These are phyloP conservation scores for Chrysolina haemoptera DNA, from an alignment of 2,888 invertebrate species.

Conservation along the genomic window DNA sequence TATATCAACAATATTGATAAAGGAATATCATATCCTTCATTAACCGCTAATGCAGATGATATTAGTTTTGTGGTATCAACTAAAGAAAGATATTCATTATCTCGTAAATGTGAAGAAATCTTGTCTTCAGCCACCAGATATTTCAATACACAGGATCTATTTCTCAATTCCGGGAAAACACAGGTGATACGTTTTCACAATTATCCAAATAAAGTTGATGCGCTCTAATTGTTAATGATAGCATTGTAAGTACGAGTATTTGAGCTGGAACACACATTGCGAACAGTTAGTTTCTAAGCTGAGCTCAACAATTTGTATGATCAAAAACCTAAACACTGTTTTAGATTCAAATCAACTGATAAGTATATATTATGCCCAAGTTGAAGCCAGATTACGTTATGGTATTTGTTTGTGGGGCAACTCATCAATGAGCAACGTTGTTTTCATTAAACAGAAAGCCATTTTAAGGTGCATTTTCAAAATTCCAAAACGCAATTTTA, in stretches of 20 bases:
- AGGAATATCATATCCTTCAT: background rate
- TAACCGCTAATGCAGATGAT: too few relatives aligned
- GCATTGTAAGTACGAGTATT: background rate
- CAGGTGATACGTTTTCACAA: too few relatives aligned
- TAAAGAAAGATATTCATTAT: background rate
- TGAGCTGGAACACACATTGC: conserved; percentile 7
- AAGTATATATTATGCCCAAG: background rate
- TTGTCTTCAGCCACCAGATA: background rate
- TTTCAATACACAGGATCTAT: too few relatives aligned
- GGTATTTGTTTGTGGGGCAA: background rate
- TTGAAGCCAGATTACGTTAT: too few relatives aligned
- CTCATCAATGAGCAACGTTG: background rate
- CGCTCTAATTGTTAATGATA: too few relatives aligned
- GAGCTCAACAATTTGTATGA: conserved; percentile 11
- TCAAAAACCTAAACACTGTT: conserved; percentile 7
- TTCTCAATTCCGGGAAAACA: too few relatives aligned
- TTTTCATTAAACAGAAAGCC: too few relatives aligned
- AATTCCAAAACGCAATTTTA: background rate
- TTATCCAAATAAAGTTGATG: too few relatives aligned
- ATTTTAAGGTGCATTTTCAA: background rate
- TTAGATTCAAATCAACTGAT: conserved; percentile 14
- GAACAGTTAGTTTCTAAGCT: conserved; percentile 16
- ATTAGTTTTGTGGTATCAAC: too few relatives aligned
- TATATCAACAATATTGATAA: background rate
- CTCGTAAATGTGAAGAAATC: background rate